Conservation (phyloP, 1,140 invertebrate genomes). For the Ooceraea biroi region DNA sequence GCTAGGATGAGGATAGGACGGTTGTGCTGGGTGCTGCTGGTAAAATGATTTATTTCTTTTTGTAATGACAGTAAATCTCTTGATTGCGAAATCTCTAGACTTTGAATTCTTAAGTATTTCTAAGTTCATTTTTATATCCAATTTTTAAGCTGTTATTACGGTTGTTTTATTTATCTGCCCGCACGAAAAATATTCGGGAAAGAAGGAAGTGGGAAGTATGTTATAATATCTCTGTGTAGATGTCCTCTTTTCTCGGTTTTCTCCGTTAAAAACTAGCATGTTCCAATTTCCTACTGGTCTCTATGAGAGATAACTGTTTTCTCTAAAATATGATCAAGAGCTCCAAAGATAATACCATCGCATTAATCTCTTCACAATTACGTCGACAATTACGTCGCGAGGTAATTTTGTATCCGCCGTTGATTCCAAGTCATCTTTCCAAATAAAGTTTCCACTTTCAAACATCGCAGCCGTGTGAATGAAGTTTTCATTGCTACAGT, state of each 20-base stretch:
- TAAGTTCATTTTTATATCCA: background rate
- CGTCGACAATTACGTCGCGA: background rate
- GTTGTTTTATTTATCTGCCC: background rate
- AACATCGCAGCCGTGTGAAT: background rate
- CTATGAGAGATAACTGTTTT: too few relatives aligned
- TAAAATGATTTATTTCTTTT: conserved; percentile 22
- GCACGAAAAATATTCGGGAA: background rate
- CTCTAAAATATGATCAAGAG: too few relatives aligned
- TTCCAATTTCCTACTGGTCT: background rate
- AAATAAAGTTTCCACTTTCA: conserved; percentile 3
- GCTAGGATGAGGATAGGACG: conserved; percentile 53
- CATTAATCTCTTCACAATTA: background rate
- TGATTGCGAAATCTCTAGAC: background rate
- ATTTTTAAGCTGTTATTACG: background rate
- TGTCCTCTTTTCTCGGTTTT: background rate
- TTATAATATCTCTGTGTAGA: background rate
- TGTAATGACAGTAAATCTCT: background rate
- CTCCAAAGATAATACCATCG: background rate
- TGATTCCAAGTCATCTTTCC: background rate
- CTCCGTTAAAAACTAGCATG: background rate
- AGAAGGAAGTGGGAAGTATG: background rate
- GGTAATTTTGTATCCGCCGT: background rate
- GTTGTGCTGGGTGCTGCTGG: conserved; percentile 39
- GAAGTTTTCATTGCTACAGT: background rate
- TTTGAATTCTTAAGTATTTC: background rate